Conservation (phyloP, 1,140 invertebrate species). For the Palaemon carinicauda region DNA sequence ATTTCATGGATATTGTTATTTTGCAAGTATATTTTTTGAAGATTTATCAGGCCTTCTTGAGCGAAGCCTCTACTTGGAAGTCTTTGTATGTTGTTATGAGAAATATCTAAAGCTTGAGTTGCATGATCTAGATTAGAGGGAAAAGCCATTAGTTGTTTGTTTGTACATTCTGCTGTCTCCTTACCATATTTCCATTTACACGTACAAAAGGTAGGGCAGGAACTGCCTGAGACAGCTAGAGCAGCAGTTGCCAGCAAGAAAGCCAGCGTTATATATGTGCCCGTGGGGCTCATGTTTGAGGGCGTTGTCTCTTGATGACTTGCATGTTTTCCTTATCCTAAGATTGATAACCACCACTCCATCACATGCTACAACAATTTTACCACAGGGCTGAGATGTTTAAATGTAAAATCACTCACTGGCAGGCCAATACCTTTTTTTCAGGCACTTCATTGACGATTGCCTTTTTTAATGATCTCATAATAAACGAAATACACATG, state of each 20-base stretch:
- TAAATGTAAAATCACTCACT: no score
- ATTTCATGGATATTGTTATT: constrained; percentile 79
- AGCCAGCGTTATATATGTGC: neutral
- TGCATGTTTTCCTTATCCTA: neutral
- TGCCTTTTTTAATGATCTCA: no score
- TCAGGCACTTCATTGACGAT: no score
- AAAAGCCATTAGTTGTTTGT: constrained; percentile 76
- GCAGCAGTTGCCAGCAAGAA: constrained; percentile 1
- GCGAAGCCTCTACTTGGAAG: constrained; percentile 80
- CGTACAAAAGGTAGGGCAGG: constrained; percentile 78
- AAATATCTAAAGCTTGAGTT: constrained; percentile 87
- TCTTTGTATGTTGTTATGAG: constrained; percentile 80
- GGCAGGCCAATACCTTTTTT: no score
- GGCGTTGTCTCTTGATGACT: neutral
- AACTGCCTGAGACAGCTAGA: constrained; percentile 3
- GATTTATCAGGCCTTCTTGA: constrained; percentile 80
- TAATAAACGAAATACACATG: no score
- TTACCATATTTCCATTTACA: constrained; percentile 94
- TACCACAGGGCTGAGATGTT: no score
- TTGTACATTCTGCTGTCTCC: constrained; percentile 85
- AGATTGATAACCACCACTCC: neutral
- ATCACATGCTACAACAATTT: constrained; percentile 13
- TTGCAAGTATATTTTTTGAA: constrained; percentile 84
- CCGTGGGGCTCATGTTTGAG: constrained; percentile 25
- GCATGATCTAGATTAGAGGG: constrained; percentile 85